Evolutionary conservation across 2,113 vertebrate genomes (phyloP), one percentile per base, ranked within the genome.

Genomic region (Platysternon megacephalum): DNA sequence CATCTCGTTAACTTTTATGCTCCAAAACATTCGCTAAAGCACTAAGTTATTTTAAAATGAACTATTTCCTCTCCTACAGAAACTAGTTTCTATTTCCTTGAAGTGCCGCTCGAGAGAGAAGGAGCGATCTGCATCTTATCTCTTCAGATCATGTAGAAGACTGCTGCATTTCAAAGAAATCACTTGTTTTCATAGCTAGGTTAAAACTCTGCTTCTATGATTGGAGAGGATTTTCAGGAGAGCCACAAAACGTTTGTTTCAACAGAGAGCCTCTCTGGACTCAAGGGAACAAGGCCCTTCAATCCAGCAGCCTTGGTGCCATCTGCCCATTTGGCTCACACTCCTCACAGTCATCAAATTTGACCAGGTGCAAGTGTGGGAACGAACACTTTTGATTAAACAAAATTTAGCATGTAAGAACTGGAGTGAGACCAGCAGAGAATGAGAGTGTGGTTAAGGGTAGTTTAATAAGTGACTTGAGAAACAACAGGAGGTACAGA

Each of bases 61-160:
- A n/a, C 13, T 35, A 5, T 87, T 97, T 97, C 88, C 86, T 94
- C 61, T 86, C 84, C 72, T 72, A 93, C 8, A 95, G 29, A 97
- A 96, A 89, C 35, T 58, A 93, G 81, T 97, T 96, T 94, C 93
- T 92, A 84, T 97, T 98, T 97, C 92, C 90, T 44, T 91, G 96
- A 95, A 96, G 81, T 21, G 82, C 11, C 28, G 85, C 39, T 29
- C 14, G 93, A 90, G 28, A 91, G 83, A 80, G 95, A 92, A 94
- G 48, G 53, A 85, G 90, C 90, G 93, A 4, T 92, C 91, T 97
- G 72, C 42, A 84, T 58, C 11, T 92, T 84, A 76, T 14, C 56
- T 94, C 79, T 83, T 58, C 39, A 88, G 96, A 94, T 94, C 91
- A 92, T 29, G 32, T 16, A 76, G 80, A 22, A 94, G 80, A 29